Conservation (phyloP, 2,113 vertebrate species). For the Xiphophorus maculatus region DNA sequence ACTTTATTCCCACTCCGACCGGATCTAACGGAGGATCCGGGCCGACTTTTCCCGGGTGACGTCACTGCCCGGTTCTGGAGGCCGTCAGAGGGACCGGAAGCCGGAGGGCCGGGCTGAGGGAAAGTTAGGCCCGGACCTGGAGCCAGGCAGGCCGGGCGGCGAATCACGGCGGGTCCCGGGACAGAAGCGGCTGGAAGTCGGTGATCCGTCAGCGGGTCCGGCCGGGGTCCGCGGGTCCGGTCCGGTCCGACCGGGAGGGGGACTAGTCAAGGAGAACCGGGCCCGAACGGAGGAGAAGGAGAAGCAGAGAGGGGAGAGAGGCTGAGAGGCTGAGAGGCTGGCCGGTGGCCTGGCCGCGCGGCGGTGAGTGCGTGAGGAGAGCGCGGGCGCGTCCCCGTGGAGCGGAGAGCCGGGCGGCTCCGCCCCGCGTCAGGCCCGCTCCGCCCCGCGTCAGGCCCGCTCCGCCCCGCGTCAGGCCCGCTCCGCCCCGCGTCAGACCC, state of each 20-base stretch:
- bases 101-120: not conserved
- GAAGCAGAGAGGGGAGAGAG: constrained; percentile 4
- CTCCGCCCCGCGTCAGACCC: too few species aligned
- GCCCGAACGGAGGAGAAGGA: constrained; percentile 3
- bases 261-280: not conserved
- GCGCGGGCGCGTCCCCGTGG: constrained; percentile 55
- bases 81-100: not conserved
- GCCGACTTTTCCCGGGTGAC: constrained; percentile 13
- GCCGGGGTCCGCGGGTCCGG: not conserved
- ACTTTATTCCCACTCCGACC: not conserved
- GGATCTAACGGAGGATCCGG: constrained; percentile 13
- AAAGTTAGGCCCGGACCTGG: too few species aligned
- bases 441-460: not conserved
- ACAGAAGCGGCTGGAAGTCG: constrained; percentile 9
- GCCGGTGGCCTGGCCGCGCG: constrained; percentile 71
- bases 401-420: not conserved
- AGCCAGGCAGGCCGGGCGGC: not conserved
- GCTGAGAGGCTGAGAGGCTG: constrained; percentile 55
- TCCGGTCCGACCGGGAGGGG: not conserved
- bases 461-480: too few species aligned
- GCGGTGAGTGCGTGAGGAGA: constrained; percentile 49
- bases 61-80: constrained; percentile 30
- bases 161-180: constrained; percentile 47
- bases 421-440: not conserved
- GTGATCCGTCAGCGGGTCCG: constrained; percentile 19